Conservation (phyloP, 2,888 invertebrate species). For the Allolobophora icterica region DNA sequence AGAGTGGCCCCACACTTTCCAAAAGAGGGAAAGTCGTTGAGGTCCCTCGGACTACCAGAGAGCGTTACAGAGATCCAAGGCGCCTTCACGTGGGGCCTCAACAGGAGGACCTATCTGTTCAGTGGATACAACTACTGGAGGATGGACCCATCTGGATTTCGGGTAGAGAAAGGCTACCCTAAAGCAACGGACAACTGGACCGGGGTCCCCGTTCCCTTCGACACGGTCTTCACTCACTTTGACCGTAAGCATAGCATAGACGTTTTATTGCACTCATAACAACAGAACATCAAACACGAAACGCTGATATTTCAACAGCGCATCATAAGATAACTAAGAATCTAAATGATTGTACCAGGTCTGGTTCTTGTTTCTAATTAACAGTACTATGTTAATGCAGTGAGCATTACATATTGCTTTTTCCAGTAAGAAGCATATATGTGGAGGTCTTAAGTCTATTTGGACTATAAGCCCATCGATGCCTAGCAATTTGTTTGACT, state of each 20-base stretch:
- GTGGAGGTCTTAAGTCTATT: no score
- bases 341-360: no score
- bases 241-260: constrained; percentile 68
- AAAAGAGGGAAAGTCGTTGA: constrained; percentile 69
- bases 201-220: constrained; percentile 87
- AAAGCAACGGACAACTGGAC: constrained; percentile 91
- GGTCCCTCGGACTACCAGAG: constrained; percentile 80
- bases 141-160: constrained; percentile 52
- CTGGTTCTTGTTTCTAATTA: neutral
- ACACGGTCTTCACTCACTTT: constrained; percentile 88
- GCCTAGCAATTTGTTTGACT: no score
- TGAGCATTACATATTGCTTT: neutral
- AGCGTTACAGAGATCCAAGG: constrained; percentile 83
- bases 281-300: no score
- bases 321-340: no score
- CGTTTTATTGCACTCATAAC: no score
- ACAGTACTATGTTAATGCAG: neutral
- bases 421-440: no score
- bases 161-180: constrained; percentile 88
- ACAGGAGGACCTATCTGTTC: constrained; percentile 88
- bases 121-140: constrained; percentile 69
- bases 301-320: no score
- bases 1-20: constrained; percentile 69
- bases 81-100: constrained; percentile 83
- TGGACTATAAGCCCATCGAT: no score